These are phyloP conservation scores for Lycorma delicatula DNA, from an alignment of 1,140 invertebrate species.

Conservation along the genomic window DNA sequence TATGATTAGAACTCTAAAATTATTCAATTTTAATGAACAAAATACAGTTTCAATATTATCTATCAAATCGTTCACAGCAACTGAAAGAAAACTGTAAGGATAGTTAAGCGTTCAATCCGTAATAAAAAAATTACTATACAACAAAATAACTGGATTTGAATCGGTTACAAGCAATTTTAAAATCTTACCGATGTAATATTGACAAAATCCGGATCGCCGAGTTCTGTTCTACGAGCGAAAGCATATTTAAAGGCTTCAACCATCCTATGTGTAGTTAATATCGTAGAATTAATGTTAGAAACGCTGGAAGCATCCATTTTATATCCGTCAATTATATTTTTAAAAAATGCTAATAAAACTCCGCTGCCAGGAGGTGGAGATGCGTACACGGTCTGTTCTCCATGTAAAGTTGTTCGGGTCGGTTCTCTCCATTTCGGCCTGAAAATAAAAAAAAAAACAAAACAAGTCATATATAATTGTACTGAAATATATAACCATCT, in stretches of 20 bases:
- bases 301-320: slow-evolving; percentile 50
- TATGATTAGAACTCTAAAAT: too few relatives aligned
- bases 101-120: too few relatives aligned
- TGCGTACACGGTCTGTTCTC: slow-evolving; percentile 57
- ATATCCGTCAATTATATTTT: slow-evolving; percentile 73
- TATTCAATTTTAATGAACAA: too few relatives aligned
- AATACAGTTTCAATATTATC: too few relatives aligned
- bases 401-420: slow-evolving; percentile 44
- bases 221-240: slow-evolving; percentile 68
- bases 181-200: slow-evolving; percentile 53
- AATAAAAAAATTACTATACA: too few relatives aligned
- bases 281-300: slow-evolving; percentile 43
- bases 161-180: too few relatives aligned
- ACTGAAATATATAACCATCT: too few relatives aligned
- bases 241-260: slow-evolving; percentile 89
- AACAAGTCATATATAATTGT: too few relatives aligned
- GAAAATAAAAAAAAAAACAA: slow-evolving; percentile 42
- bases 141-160: too few relatives aligned
- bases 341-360: slow-evolving; percentile 63
- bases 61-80: too few relatives aligned
- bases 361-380: slow-evolving; percentile 74
- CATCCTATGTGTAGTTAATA: slow-evolving; percentile 74
- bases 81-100: too few relatives aligned
- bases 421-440: slow-evolving; percentile 58
- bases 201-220: slow-evolving; percentile 77